Evolutionary conservation across 2,113 vertebrate genomes (phyloP), one percentile per base, ranked within the genome.

Genomic region (Syngnathus floridae): DNA sequence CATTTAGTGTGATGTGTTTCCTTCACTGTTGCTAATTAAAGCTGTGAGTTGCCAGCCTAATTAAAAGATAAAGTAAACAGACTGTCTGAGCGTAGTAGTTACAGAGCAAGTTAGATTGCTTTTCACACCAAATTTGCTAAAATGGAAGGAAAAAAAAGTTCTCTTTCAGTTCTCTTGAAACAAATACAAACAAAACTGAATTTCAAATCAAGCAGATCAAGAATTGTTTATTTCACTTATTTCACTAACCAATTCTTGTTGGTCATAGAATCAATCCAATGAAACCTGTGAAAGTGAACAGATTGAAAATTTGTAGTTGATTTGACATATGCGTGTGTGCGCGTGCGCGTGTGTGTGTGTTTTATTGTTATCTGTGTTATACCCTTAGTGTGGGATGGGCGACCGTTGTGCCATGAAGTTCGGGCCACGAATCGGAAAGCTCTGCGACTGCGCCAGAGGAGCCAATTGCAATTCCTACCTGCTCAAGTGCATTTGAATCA

Each of bases 381-480:
- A 40, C 14, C 17, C 14, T 51, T 74, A 90, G 89, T 91, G 90
- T 31, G 82, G 84, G 49, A 77, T 90, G 67, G 88, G 91, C 0
- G 84, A 88, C 62, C 86, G 89, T 11, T 93, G 91, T 56, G 90
- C 90, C 41, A 81, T 92, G 90, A 91, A 83, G 77, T 86, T 86
- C 5, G 92, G 92, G 4, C 86, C 91, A 13, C 88, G 90, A 66
- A 91, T 91, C 52, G 91, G 92, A 70, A 89, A 90, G 70, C 85
- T 92, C n/a, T 93, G 92, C n/a, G 89, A 92, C 82, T 92, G 91
- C 45, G 74, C 86, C 51, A 59, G 88, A 70, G 88, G 89, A 65
- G 82, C 84, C 13, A 88, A 84, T 77, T 92, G 92, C 75, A 92
- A 93, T 86, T 90, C 90, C 4, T 92, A 89, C 81, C 87, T 93